A percentile compares a stretch with the other conserved stretches of the same genome.
Evolutionary conservation across 2,797 vertebrate genomes (phyloP).

Genomic region (Enteromius afrohamiltoni): DNA sequence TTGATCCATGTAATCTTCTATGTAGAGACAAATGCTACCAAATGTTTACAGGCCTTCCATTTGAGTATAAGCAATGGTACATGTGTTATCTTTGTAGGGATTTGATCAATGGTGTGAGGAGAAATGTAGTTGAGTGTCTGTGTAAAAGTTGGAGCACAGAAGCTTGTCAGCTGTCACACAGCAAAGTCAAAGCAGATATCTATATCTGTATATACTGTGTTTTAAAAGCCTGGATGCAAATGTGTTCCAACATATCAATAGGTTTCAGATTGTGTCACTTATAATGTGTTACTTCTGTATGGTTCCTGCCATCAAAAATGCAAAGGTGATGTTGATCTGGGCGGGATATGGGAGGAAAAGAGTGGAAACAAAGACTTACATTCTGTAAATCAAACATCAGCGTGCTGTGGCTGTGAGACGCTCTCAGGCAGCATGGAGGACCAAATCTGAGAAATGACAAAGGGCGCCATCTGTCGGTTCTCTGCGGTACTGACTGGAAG

Average conservation of each 20-base stretch:
- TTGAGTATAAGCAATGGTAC: conserved; percentile 50
- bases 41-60: conserved; percentile 57
- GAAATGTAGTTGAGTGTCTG: conserved; percentile 30
- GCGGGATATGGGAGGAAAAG: conserved; percentile 25
- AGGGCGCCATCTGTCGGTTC: conserved; percentile 74
- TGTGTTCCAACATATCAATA: conserved; percentile 18
- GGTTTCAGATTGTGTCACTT: conserved; percentile 48
- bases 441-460: not conserved
- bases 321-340: conserved; percentile 44
- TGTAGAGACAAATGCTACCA: conserved; percentile 43
- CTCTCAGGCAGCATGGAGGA: not conserved
- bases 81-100: conserved; percentile 53
- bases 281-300: conserved; percentile 38
- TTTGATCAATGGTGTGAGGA: conserved; percentile 49
- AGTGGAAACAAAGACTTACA: conserved; percentile 50
- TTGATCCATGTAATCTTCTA: conserved; percentile 49
- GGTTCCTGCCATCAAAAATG: conserved; percentile 28
- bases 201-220: not conserved
- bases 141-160: conserved; percentile 23
- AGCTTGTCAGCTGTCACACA: not conserved
- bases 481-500: conserved; percentile 22
- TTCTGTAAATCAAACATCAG: conserved; percentile 55
- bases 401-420: not conserved
- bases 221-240: conserved; percentile 36
- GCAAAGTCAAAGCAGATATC: conserved; percentile 1